A percentile compares a stretch with the other conserved stretches of the same genome.
Evolutionary conservation across 1,140 invertebrate species (phyloP).

Genomic region (Acromyrmex heyeri): DNA sequence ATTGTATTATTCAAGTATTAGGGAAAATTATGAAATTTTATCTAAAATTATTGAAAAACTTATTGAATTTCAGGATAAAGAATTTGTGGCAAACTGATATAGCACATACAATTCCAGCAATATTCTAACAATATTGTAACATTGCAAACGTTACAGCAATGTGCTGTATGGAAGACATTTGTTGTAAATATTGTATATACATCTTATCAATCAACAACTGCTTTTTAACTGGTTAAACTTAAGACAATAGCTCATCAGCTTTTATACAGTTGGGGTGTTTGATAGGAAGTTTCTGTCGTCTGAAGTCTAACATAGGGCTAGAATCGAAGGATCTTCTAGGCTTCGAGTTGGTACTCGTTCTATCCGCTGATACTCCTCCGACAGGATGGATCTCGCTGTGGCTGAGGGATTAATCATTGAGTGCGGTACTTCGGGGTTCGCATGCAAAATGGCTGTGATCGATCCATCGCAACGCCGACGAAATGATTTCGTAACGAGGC

Average conservation of each 20-base stretch:
- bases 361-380: slow-evolving; percentile 29
- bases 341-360: slow-evolving; percentile 53
- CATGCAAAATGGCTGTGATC: slow-evolving; percentile 75
- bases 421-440: slow-evolving; percentile 63
- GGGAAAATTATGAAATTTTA: too few relatives aligned
- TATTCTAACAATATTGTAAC: too few relatives aligned
- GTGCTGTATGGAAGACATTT: background rate
- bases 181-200: background rate
- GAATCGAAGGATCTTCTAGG: background rate
- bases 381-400: slow-evolving; percentile 31
- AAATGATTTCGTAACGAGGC: slow-evolving; percentile 75
- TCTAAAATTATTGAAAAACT: too few relatives aligned
- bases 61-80: too few relatives aligned
- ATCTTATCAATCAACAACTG: background rate
- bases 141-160: too few relatives aligned
- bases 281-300: background rate
- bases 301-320: slow-evolving; percentile 5
- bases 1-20: too few relatives aligned
- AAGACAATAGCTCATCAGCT: background rate
- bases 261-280: background rate
- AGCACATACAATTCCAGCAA: background rate
- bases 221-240: slow-evolving; percentile 2
- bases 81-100: background rate
- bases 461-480: slow-evolving; percentile 71
- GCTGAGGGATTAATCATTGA: slow-evolving; percentile 72